Conservation (phyloP, 2,888 invertebrate genomes). For the Pseudococcus jackbeardsleyi region DNA sequence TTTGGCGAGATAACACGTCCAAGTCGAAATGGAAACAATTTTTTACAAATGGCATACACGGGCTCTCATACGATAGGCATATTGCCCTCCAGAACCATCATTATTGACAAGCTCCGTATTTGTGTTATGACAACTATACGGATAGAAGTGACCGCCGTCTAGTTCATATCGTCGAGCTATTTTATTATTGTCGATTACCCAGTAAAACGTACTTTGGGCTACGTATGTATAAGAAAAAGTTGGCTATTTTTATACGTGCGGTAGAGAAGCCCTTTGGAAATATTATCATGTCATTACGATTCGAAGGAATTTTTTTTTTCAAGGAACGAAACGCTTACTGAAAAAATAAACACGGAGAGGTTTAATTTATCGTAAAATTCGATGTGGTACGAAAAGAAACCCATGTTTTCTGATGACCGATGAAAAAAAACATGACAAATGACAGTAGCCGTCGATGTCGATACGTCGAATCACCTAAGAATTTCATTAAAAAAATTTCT, state of each 20-base stretch:
- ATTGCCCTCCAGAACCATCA: conserved; percentile 28
- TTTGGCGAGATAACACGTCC: conserved; percentile 38
- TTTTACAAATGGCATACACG: conserved; percentile 23
- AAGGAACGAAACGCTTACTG: not conserved
- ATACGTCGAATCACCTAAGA: not conserved
- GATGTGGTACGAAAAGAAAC: not conserved
- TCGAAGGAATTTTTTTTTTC: not conserved
- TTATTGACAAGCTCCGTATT: conserved; percentile 23
- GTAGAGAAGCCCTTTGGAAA: not conserved
- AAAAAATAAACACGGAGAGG: not conserved
- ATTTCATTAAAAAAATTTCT: not conserved
- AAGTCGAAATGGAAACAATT: conserved; percentile 41
- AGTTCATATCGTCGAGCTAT: not conserved
- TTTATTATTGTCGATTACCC: not conserved
- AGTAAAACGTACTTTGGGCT: not conserved
- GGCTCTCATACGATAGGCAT: conserved; percentile 1
- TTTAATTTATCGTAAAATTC: not conserved
- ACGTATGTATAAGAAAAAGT: not conserved
- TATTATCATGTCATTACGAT: conserved; percentile 35
- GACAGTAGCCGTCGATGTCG: not conserved
- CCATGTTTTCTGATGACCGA: not conserved
- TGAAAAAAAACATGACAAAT: conserved; percentile 11
- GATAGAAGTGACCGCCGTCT: not conserved
- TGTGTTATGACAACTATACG: conserved; percentile 5
- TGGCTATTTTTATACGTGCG: not conserved